Conservation (phyloP, 2,797 vertebrate species). For the Orientallactaga sibirica region DNA sequence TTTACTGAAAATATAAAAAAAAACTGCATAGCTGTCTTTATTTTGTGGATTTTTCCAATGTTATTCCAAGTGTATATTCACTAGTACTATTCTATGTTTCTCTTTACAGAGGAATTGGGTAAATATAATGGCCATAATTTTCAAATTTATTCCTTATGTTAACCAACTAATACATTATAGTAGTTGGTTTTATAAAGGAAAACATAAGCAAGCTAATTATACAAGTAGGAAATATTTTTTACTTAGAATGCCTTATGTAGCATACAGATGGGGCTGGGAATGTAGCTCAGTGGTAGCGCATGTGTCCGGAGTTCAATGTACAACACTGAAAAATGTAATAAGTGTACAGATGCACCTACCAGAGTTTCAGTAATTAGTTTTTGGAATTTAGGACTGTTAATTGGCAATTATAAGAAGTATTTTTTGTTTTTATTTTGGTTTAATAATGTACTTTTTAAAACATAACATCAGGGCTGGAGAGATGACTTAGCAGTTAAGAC, state of each 20-base stretch:
- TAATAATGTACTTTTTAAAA: slow-evolving; percentile 4
- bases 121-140: slow-evolving; percentile 71
- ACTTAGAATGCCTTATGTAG: slow-evolving; percentile 31
- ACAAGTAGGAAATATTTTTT: slow-evolving; percentile 39
- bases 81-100: slow-evolving; percentile 64
- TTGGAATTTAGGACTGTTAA: slow-evolving; percentile 13
- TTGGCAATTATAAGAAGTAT: slow-evolving; percentile 16
- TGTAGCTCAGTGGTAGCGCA: background rate
- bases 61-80: slow-evolving; percentile 71
- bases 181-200: background rate
- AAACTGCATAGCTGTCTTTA: slow-evolving; percentile 65
- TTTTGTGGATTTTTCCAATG: slow-evolving; percentile 78
- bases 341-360: background rate
- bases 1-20: slow-evolving; percentile 67
- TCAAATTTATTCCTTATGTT: slow-evolving; percentile 78
- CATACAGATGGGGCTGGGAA: background rate
- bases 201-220: slow-evolving; percentile 54
- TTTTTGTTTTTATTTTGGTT: background rate
- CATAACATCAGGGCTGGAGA: background rate
- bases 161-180: slow-evolving; percentile 64
- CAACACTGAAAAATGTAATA: background rate
- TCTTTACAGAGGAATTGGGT: slow-evolving; percentile 73
- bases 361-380: background rate
- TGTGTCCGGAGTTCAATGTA: background rate
- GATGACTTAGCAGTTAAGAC: too few relatives aligned